phyloP scores from a whole-genome alignment of 2,113 vertebrate genomes.

The Nematolebias whitei region DNA sequence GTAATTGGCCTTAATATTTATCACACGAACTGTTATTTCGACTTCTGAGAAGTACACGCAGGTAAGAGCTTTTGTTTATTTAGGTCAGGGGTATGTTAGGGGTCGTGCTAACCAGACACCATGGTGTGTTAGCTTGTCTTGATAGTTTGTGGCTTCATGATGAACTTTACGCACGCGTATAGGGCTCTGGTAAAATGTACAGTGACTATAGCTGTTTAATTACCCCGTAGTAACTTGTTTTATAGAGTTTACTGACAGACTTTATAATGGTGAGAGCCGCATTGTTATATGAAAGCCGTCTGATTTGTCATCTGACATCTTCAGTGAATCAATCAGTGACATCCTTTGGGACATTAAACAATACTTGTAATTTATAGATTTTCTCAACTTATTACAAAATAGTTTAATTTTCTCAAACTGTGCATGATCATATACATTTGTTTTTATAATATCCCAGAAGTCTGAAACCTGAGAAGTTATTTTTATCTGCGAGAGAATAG shows the following conservation, averaged over 20 bases:
- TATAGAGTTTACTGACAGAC: background rate
- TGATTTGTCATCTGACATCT: background rate
- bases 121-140: constrained; percentile 40
- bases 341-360: background rate
- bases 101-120: background rate
- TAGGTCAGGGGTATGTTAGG: background rate
- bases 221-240: background rate
- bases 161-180: too few relatives aligned
- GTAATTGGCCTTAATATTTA: background rate
- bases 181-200: too few relatives aligned
- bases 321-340: too few relatives aligned
- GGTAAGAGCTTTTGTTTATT: constrained; percentile 46
- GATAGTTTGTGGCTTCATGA: too few relatives aligned
- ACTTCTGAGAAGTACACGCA: background rate
- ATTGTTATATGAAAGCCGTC: background rate
- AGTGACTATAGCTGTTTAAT: too few relatives aligned
- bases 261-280: background rate
- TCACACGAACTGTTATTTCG: background rate
- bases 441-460: background rate
- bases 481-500: too few relatives aligned
- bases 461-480: too few relatives aligned
- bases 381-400: background rate
- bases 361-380: background rate
- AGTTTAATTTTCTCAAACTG: background rate
- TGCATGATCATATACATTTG: background rate